These are phyloP conservation scores for Cantharis flavilabris DNA, from an alignment of 2,888 invertebrate species.

Conservation along the genomic window DNA sequence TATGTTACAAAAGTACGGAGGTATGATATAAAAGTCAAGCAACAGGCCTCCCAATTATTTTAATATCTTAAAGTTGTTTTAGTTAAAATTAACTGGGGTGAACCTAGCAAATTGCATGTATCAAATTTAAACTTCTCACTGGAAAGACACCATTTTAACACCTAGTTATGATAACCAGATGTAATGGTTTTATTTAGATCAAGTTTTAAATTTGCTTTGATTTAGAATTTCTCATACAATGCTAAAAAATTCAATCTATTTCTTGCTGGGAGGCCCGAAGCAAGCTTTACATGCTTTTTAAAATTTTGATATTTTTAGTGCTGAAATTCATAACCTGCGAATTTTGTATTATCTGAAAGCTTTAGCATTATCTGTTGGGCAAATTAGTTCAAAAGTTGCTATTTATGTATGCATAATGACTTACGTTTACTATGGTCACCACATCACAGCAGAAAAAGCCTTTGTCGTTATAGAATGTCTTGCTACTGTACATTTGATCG, in stretches of 20 bases:
- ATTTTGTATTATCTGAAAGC: conserved; percentile 45
- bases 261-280: not conserved
- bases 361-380: conserved; percentile 42
- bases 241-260: not conserved
- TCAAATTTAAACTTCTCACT: no score
- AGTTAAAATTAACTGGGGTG: no score
- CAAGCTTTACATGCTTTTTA: not conserved
- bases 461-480: conserved; percentile 89
- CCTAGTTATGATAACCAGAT: no score
- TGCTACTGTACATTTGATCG: conserved; percentile 81
- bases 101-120: no score
- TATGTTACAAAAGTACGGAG: not conserved
- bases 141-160: no score
- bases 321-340: conserved; percentile 65
- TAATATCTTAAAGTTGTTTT: no score
- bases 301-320: conserved; percentile 56
- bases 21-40: not conserved
- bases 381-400: conserved; percentile 45
- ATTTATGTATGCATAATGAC: conserved; percentile 54
- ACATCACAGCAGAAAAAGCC: conserved; percentile 79
- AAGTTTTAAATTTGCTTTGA: no score
- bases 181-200: no score
- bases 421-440: conserved; percentile 70
- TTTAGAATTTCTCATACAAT: no score
- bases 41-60: not conserved